phyloP scores from a whole-genome alignment of 92 coral and sea anemone species.

The Zoanthus sociatus region DNA sequence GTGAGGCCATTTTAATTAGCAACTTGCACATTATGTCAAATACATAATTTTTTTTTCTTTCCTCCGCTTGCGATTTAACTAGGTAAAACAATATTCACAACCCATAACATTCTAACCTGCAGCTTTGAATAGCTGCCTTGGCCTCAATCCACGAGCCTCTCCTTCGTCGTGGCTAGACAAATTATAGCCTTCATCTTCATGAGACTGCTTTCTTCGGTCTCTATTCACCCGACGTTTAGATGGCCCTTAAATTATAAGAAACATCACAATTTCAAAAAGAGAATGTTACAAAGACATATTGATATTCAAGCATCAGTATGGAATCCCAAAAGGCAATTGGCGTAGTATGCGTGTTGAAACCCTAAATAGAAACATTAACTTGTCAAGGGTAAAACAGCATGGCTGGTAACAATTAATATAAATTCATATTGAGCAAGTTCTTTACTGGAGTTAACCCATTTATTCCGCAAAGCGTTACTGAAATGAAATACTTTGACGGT shows the following conservation, averaged over 20 bases:
- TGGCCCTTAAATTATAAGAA: background rate
- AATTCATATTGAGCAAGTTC: too few species aligned
- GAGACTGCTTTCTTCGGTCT: slow-evolving; percentile 4
- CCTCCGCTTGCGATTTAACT: background rate
- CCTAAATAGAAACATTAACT: too few species aligned
- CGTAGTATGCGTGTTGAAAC: too few species aligned
- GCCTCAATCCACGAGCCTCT: background rate
- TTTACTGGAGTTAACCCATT: too few species aligned
- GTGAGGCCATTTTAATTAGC: too few species aligned
- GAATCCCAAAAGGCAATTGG: background rate
- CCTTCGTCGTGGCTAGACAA: slow-evolving; percentile 17
- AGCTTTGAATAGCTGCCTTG: slow-evolving; percentile 38
- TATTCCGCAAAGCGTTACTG: too few species aligned
- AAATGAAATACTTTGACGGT: too few species aligned
- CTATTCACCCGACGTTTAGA: slow-evolving; percentile 4
- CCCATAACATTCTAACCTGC: slow-evolving; percentile 10
- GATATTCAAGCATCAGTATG: background rate
- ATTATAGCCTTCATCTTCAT: background rate
- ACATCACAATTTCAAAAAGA: background rate
- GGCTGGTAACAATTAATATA: too few species aligned
- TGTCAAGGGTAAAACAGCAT: too few species aligned
- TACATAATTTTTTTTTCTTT: too few species aligned
- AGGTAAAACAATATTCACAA: background rate
- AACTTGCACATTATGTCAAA: too few species aligned
- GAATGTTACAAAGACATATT: background rate